Base-by-base conservation (phyloP, 2,113 vertebrate species). In the Toxotes chatareus region DNA sequence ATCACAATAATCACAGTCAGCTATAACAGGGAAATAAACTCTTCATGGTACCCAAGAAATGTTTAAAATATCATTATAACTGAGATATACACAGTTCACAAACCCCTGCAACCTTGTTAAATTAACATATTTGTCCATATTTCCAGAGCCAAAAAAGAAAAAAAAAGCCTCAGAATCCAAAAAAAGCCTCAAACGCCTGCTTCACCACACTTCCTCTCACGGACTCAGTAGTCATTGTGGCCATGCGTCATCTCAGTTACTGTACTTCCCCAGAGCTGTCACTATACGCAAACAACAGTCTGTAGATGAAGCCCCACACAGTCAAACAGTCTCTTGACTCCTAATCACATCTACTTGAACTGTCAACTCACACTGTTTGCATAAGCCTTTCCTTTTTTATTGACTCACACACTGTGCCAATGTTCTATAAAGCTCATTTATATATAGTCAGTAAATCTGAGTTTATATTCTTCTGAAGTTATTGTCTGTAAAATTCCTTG, bases 291-390 rank as follows among this genome's bases (percentile, higher is more conserved):
- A 55, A 46, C 36, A 66, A n/a, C 27, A 19, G 13, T 13, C 31
- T 32, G 46, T 34, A 42, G 56, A 62, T 21, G 19, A 47, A 34
- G 47, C 73, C 40, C 23, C 59, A 44, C 44, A 13, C 32, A 23
- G 17, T 21, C 57, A 53, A 57, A 40, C 7, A 3, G 16, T 71
- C 65, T 38, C 38, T 62, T 82, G 75, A 64, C 61, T 82, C 66
- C 73, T 23, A 51, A 60, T 63, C 77, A 75, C 40, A 66, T 42
- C 44, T 32, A 49, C 65, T 69, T n/a, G 67, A 77, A 46, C 72
- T 63, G 63, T 80, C 68, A 75, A 47, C 76, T 49, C 57, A 10
- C 53, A 38, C 1, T 56, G 68, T 68, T 66, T 72, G 34, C 56
- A 51, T 10, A 42, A 68, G 63, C 61, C 57, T 64, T 72, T 16